These are phyloP conservation scores for Cherax quadricarinatus DNA, from an alignment of 1,140 invertebrate species.

Conservation along the genomic window DNA sequence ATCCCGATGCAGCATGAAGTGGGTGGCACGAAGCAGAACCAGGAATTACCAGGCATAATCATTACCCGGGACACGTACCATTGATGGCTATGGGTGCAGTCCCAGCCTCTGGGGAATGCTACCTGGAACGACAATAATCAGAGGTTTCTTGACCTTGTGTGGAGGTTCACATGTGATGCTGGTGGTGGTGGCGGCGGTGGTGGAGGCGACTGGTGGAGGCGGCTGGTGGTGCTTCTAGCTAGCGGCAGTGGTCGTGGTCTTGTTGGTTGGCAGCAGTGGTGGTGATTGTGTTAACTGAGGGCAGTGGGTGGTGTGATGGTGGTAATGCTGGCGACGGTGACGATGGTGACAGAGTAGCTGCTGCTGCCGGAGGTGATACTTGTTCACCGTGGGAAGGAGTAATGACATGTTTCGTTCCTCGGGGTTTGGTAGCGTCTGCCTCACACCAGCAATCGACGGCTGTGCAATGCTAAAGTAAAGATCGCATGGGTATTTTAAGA, in stretches of 20 bases:
- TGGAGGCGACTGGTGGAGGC: neutral
- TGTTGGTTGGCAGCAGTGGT: neutral
- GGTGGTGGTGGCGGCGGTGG: neutral
- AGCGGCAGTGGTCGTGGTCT: no score
- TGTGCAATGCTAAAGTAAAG: no score
- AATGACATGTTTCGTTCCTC: neutral
- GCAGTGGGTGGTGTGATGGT: neutral
- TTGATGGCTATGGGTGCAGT: constrained; percentile 28
- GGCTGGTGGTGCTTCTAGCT: neutral
- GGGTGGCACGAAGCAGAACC: constrained; percentile 7
- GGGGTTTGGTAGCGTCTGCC: neutral
- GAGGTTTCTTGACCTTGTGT: constrained; percentile 33
- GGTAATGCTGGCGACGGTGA: neutral
- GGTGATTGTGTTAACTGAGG: neutral
- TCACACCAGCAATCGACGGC: neutral
- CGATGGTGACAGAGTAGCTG: no score
- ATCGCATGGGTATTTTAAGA: no score
- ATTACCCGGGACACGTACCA: constrained; percentile 26
- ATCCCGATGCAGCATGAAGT: constrained; percentile 7
- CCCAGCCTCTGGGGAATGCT: constrained; percentile 25
- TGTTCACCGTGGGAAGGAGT: no score
- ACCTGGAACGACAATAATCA: constrained; percentile 41
- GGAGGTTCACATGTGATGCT: no score
- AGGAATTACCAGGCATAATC: constrained; percentile 38
- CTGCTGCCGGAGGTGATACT: no score